Conservation (phyloP, 2,797 vertebrate genomes). For the Coregonus suidteri region DNA sequence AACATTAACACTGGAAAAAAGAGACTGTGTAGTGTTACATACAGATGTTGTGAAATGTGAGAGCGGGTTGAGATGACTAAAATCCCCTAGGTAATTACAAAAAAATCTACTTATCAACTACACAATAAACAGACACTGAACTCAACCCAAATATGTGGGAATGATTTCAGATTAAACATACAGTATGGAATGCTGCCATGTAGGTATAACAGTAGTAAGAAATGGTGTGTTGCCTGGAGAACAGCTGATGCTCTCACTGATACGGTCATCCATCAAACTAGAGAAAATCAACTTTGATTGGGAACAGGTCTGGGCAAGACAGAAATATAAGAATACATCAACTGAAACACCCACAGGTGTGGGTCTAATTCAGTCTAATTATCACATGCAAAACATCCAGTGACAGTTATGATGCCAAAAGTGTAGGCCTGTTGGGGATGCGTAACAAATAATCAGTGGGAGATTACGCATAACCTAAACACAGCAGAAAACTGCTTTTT, state of each 20-base stretch:
- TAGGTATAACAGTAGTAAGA: neutral
- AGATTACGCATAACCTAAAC: no score
- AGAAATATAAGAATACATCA: slow-evolving; percentile 12
- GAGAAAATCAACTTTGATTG: neutral
- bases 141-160: neutral
- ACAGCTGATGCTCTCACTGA: neutral
- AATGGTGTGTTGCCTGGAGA: neutral
- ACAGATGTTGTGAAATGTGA: neutral
- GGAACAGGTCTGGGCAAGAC: slow-evolving; percentile 61
- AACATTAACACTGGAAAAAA: neutral
- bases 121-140: neutral
- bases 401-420: neutral
- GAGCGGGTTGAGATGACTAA: neutral
- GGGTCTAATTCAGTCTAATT: neutral
- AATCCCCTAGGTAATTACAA: neutral
- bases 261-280: neutral
- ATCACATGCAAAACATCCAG: neutral
- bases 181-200: neutral
- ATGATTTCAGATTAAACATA: neutral
- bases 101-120: neutral
- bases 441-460: no score
- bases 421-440: neutral
- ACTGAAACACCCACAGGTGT: slow-evolving; percentile 7
- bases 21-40: neutral
- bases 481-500: no score